Evolutionary conservation across 2,888 invertebrate species (phyloP).

Genomic region (Cylloceria caligata): DNA sequence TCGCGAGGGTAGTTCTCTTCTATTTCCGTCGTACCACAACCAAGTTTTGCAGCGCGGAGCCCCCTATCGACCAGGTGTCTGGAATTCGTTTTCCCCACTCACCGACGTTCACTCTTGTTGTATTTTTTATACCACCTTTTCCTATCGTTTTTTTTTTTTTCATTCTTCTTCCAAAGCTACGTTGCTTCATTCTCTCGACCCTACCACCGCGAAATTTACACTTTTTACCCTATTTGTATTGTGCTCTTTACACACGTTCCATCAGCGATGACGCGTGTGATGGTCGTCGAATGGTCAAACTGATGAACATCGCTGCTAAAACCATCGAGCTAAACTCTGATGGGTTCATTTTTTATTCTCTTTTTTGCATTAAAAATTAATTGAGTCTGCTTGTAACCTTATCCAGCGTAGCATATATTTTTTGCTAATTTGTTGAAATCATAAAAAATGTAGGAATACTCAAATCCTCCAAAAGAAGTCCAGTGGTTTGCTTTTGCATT

Average conservation of each 20-base stretch:
- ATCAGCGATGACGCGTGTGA: neutral
- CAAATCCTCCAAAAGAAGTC: neutral
- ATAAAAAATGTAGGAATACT: neutral
- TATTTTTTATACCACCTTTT: slow-evolving; percentile 42
- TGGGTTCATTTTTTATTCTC: neutral
- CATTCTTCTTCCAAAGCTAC: slow-evolving; percentile 40
- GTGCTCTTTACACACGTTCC: slow-evolving; percentile 7
- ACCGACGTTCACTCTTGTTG: slow-evolving; percentile 6
- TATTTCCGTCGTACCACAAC: slow-evolving; percentile 44
- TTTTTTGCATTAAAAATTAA: neutral
- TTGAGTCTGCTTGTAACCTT: neutral
- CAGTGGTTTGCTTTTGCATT: neutral
- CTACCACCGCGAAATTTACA: slow-evolving; percentile 33
- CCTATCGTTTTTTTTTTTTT: slow-evolving; percentile 69
- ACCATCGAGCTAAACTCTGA: neutral
- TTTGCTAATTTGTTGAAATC: slow-evolving; percentile 8
- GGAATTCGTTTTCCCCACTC: slow-evolving; percentile 54
- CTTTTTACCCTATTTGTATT: slow-evolving; percentile 17
- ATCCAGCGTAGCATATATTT: neutral
- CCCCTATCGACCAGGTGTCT: slow-evolving; percentile 63
- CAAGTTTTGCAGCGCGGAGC: slow-evolving; percentile 49
- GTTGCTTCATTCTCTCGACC: slow-evolving; percentile 32
- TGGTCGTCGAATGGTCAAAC: slow-evolving; percentile 1
- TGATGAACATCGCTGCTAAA: slow-evolving; percentile 10
- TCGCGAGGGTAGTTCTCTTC: slow-evolving; percentile 38